Evolutionary conservation across 2,113 vertebrate species (phyloP), one percentile per base, ranked within the genome.

Genomic region (Zosterops japonicus): DNA sequence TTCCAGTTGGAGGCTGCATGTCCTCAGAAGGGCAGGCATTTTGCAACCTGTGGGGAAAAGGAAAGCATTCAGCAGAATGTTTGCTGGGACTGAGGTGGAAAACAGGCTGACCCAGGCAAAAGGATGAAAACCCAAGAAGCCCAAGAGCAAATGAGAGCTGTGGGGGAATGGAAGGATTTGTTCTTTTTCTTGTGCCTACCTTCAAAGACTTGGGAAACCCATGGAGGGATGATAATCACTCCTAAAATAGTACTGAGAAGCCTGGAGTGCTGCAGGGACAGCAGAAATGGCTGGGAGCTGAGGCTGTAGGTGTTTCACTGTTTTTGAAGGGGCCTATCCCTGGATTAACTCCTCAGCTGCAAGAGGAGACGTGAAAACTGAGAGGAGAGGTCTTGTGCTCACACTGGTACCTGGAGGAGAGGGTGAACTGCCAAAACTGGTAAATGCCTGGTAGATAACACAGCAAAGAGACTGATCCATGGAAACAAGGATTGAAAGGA

Each of bases 151-250:
- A 57, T 22, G 31, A 91, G 31, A 91, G 42, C 77, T 67, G 15
- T 23, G 8, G 14, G 8, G 19, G 23, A 72, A 49, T 33, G 20
- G 74, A 77, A 84, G 18, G 17, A 65, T 53, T 69, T 74, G 19
- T 67, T 91, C n/a, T 81, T 80, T 92, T 76, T 59, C 39, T 75
- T 74, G 9, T 78, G 55, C 72, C 56, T 89, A 9, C 39, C 69
- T 93, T 94, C 90, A 95, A 95, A 95, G 81, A 52, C 19, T 33
- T 36, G 8, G 47, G 52, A 89, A 94, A 47, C 42, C 64, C 14
- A 12, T 12, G 14, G 41, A 42, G 65, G 12, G 13, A 81, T 5
- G 21, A 44, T 63, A 87, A 75, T 91, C 49, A 18, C 65, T 84
- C 52, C 60, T 71, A 23, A 94, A 60, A 71, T 69, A 87, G 65